Percentiles rank a stretch among this genome's conserved stretches.
These are phyloP conservation scores for Andricus curvator DNA, from an alignment of 2,888 invertebrate genomes.

Conservation along the genomic window DNA sequence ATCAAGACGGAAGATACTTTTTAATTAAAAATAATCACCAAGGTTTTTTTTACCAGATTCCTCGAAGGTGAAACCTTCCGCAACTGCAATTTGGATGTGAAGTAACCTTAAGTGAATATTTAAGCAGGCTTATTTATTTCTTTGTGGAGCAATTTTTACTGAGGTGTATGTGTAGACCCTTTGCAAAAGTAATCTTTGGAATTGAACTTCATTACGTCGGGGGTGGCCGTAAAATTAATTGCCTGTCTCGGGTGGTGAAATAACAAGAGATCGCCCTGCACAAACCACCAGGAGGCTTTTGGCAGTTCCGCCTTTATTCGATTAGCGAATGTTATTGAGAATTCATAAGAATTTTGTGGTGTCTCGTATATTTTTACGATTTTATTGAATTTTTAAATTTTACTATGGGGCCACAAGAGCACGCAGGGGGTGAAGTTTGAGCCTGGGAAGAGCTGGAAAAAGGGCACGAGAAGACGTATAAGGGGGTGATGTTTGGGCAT, in stretches of 20 bases:
- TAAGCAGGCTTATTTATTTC: slow-evolving; percentile 20
- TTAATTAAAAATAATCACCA: not conserved
- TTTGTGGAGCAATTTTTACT: slow-evolving; percentile 14
- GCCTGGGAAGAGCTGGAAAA: no score
- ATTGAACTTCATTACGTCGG: slow-evolving; percentile 34
- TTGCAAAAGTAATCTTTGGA: slow-evolving; percentile 11
- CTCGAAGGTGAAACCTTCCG: not conserved
- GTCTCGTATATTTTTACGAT: no score
- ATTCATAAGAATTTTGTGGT: no score
- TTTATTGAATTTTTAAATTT: no score
- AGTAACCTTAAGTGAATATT: not conserved
- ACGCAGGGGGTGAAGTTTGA: no score
- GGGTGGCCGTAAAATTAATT: slow-evolving; percentile 32
- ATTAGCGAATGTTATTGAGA: not conserved
- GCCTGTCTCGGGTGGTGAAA: slow-evolving; percentile 22
- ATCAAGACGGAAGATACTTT: not conserved
- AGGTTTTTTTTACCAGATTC: not conserved
- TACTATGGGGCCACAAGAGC: no score
- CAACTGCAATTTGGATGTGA: not conserved
- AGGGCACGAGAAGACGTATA: no score
- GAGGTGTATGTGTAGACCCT: not conserved
- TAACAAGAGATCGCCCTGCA: slow-evolving; percentile 28
- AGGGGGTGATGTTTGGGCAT: no score
- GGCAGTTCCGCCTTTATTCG: slow-evolving; percentile 12
- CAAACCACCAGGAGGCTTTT: slow-evolving; percentile 11